Base-by-base conservation (phyloP, 2,797 vertebrate species). In the Myotis myotis region DNA sequence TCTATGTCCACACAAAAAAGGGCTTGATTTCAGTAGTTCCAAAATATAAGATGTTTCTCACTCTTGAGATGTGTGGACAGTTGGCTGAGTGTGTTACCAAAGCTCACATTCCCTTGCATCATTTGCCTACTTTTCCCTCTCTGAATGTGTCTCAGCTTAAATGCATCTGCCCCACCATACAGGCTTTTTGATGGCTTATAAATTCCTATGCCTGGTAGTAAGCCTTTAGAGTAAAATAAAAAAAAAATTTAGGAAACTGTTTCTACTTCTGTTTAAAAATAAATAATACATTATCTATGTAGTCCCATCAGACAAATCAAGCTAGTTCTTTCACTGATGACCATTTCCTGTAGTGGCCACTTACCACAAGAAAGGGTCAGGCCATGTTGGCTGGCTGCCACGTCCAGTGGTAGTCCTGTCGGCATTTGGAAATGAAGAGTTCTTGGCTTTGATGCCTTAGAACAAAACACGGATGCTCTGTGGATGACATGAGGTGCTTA, bases 21-120 rank as follows among this genome's bases (percentile, higher is more conserved):
- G 79, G 83, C 75, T 94, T 94, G 62, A 96, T 93, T 96, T 93
- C 57, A 92, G 64, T 79, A 92, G 25, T 85, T 91, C 55, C 79
- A 70, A 76, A 86, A 83, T 80, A 25, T 75, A 78, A 55, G 33
- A 70, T 91, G n/a, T 70, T 51, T 92, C 94, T 96, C 49, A 8
- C 36, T 91, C 87, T 66, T 79, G 44, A 70, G 44, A 90, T 36
- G 28, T 60, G 19, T 20, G 28, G 30, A 89, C 47, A 71, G 9
- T 36, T 85, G 64, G 38, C 80, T 93, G 64, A 70, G 51, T 64
- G 71, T 87, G 8, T 71, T 53, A 36, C 41, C 83, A 71, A 89
- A 66, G 44, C 71, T 91, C 80, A 74, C 41, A 55, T 64, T 72
- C 15, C n/a, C 87, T 78, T 38, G 44, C 19, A 41, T 47, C 64